phyloP scores from a whole-genome alignment of 2,113 vertebrate species.

The Callithrix jacchus region DNA sequence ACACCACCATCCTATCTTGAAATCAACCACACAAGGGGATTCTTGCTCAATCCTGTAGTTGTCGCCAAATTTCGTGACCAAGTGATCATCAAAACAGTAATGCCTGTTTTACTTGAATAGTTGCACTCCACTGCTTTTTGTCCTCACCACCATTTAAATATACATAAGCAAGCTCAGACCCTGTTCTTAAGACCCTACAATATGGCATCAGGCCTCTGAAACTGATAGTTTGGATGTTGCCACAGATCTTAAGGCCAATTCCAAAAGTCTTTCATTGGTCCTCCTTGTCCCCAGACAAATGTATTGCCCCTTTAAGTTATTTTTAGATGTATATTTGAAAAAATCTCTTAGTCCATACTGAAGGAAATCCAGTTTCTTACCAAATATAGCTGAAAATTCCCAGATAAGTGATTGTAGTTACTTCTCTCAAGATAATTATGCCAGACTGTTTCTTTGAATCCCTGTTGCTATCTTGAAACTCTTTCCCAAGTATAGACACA shows the following conservation, averaged over 20 bases:
- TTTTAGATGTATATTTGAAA: neutral
- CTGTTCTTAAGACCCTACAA: neutral
- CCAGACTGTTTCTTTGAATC: neutral
- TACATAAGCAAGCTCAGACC: neutral
- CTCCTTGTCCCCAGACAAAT: neutral
- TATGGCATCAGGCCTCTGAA: neutral
- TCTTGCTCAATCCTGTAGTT: neutral
- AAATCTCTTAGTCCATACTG: neutral
- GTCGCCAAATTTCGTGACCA: neutral
- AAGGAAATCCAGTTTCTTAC: neutral
- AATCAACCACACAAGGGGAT: neutral
- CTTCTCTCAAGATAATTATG: neutral
- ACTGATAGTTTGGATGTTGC: neutral
- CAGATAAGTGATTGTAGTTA: no score
- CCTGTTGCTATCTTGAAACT: neutral
- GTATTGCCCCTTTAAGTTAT: neutral
- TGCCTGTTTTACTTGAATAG: neutral
- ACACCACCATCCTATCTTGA: neutral
- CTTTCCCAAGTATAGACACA: neutral
- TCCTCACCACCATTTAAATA: neutral
- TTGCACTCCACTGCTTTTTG: neutral
- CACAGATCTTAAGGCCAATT: neutral
- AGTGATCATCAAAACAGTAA: neutral
- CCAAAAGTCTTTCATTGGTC: neutral
- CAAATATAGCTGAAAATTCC: neutral